Evolutionary conservation across 2,797 vertebrate genomes (phyloP).

Genomic region (Cuculus canorus): DNA sequence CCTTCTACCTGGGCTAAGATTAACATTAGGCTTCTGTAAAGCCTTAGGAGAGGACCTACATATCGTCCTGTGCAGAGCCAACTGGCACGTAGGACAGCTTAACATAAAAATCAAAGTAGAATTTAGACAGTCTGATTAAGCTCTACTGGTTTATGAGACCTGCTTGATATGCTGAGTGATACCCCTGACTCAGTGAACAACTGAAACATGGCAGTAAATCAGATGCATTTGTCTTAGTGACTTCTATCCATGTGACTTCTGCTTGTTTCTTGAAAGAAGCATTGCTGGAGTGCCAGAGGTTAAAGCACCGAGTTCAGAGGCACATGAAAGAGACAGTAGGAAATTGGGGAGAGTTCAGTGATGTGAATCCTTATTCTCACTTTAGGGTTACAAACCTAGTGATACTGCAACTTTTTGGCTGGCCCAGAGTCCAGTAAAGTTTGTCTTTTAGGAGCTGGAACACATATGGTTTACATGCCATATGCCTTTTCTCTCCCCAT

Average conservation of each 20-base stretch:
- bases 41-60: accelerated
- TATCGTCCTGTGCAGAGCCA: background rate
- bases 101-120: background rate
- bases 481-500: background rate
- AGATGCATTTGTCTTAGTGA: background rate
- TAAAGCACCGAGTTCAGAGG: background rate
- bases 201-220: background rate
- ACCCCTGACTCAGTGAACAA: background rate
- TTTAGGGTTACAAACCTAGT: background rate
- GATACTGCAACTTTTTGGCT: background rate
- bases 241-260: accelerated
- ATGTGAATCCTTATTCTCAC: background rate
- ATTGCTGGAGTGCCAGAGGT: background rate
- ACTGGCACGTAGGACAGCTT: background rate
- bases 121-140: background rate
- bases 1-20: background rate
- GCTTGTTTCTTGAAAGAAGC: background rate
- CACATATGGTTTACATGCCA: background rate
- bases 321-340: background rate
- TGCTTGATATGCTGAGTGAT: background rate
- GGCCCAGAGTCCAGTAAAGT: background rate
- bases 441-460: background rate
- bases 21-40: background rate
- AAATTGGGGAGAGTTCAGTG: background rate
- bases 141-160: background rate